Evolutionary conservation across 2,888 invertebrate species (phyloP).

Genomic region (Halocaridina rubra): DNA sequence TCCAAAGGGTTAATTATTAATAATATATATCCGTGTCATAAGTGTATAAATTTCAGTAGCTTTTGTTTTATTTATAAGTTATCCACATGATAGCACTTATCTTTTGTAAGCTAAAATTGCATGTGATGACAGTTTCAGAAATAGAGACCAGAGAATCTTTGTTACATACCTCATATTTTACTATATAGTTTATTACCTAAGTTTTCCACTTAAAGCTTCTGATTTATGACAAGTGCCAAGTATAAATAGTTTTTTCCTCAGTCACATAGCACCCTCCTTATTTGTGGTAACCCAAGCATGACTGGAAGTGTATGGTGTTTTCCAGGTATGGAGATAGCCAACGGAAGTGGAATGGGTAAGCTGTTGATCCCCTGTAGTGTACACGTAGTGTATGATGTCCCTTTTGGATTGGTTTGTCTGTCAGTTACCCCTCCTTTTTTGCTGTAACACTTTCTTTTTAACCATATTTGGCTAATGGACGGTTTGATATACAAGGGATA

Average conservation of each 20-base stretch:
- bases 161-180: too few relatives aligned
- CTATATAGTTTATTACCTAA: too few relatives aligned
- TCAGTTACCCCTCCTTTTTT: slow-evolving; percentile 36
- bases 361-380: slow-evolving; percentile 26
- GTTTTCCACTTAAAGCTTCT: neutral
- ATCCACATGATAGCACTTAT: too few relatives aligned
- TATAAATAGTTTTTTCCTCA: slow-evolving; percentile 33
- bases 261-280: slow-evolving; percentile 18
- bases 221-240: neutral
- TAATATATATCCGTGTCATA: too few relatives aligned
- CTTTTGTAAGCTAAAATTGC: too few relatives aligned
- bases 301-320: slow-evolving; percentile 64
- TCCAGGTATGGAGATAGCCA: slow-evolving; percentile 63
- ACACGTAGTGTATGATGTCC: slow-evolving; percentile 17
- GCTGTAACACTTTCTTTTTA: too few relatives aligned
- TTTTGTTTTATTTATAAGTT: too few relatives aligned
- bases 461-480: too few relatives aligned
- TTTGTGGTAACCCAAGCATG: slow-evolving; percentile 57
- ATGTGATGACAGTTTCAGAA: neutral
- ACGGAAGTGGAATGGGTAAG: slow-evolving; percentile 63
- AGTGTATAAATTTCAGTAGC: too few relatives aligned
- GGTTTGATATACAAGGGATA: too few relatives aligned
- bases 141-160: neutral
- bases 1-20: too few relatives aligned
- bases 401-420: slow-evolving; percentile 55